phyloP scores from a whole-genome alignment of 37 sponge, comb jelly and placozoan genomes.

The Axinella damicornis region DNA sequence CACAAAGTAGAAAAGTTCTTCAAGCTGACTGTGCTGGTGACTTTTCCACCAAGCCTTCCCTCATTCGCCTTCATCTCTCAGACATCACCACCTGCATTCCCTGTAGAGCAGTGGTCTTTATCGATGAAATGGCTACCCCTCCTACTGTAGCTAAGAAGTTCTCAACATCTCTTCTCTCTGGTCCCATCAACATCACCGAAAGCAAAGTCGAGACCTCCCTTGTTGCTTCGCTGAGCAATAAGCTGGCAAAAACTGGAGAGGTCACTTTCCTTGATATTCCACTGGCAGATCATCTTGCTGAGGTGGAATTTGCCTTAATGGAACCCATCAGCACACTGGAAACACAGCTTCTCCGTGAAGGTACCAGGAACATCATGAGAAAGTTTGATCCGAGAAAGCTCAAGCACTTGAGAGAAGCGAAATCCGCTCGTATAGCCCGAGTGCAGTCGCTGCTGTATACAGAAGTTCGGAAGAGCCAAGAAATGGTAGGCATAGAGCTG shows the following conservation, averaged over 20 bases:
- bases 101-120: not conserved
- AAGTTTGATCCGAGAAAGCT: too few species aligned
- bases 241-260: too few species aligned
- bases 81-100: conserved; percentile 30
- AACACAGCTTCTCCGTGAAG: not conserved
- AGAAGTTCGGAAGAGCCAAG: too few species aligned
- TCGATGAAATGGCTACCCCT: not conserved
- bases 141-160: not conserved
- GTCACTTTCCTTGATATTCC: not conserved
- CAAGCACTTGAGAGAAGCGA: too few species aligned
- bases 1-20: conserved; percentile 24
- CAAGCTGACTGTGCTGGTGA: conserved; percentile 25
- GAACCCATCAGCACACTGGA: not conserved
- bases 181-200: conserved; percentile 2
- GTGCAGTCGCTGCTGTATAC: too few species aligned
- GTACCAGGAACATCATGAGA: too few species aligned
- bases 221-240: not conserved
- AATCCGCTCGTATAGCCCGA: too few species aligned
- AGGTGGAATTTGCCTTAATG: conserved; percentile 15
- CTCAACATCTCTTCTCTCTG: not conserved
- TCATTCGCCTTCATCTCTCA: conserved; percentile 39
- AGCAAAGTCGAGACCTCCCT: conserved; percentile 11
- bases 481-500: too few species aligned
- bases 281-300: conserved; percentile 14
- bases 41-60: conserved; percentile 54